phyloP scores from a whole-genome alignment of 2,797 vertebrate genomes.

The Thripadectes ignobilis region DNA sequence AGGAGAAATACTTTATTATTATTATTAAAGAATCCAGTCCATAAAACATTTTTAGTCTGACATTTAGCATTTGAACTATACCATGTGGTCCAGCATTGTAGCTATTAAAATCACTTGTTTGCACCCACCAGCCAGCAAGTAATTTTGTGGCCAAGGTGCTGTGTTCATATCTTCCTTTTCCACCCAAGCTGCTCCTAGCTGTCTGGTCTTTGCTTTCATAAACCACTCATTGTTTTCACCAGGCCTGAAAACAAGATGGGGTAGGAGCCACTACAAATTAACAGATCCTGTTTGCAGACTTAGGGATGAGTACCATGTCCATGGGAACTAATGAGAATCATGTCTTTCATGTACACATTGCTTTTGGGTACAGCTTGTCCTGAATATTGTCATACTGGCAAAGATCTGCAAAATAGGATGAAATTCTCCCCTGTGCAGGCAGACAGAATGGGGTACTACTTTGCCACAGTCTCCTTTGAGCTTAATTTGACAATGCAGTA shows the following conservation, averaged over 20 bases:
- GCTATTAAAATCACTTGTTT: constrained; percentile 27
- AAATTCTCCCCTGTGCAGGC: background rate
- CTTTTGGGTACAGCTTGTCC: background rate
- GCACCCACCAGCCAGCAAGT: constrained; percentile 8
- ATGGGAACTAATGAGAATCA: background rate
- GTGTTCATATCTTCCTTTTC: background rate
- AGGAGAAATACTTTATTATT: constrained; percentile 49
- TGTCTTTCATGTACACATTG: background rate
- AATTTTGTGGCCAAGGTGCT: constrained; percentile 4
- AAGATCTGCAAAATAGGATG: background rate
- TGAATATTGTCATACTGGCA: background rate
- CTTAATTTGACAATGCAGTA: background rate
- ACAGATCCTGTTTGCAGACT: background rate
- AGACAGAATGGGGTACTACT: background rate
- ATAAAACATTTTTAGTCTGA: constrained; percentile 54
- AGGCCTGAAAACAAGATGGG: background rate
- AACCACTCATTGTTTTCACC: background rate
- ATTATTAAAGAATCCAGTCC: constrained; percentile 60
- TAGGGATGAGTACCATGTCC: background rate
- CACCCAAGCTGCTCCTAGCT: background rate
- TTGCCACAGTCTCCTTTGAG: background rate
- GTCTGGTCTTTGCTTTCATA: background rate
- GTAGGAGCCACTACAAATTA: background rate
- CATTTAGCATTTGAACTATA: constrained; percentile 21
- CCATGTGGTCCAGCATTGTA: background rate